These are phyloP conservation scores for Tadarida brasiliensis DNA, from an alignment of 2,797 vertebrate genomes.

Conservation along the genomic window DNA sequence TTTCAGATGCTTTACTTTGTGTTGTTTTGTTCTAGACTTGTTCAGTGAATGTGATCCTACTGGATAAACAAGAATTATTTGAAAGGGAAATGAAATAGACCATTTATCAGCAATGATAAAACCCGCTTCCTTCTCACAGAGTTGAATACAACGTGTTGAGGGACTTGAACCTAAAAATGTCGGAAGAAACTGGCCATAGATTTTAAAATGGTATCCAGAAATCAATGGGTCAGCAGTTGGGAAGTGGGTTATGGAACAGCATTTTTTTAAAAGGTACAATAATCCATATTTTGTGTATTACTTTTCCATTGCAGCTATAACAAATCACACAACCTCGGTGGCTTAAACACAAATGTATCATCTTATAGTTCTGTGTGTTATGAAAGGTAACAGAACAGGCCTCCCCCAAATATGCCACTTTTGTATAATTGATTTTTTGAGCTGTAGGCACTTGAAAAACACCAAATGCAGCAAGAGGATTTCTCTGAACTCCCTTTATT, in stretches of 20 bases:
- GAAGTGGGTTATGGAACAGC: neutral
- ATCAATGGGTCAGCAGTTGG: neutral
- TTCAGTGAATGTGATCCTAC: neutral
- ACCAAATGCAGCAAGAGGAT: neutral
- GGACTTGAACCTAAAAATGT: neutral
- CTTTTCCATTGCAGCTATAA: neutral
- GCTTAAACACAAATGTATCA: neutral
- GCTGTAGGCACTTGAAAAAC: neutral
- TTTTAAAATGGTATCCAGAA: neutral
- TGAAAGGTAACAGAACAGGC: neutral
- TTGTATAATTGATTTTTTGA: neutral
- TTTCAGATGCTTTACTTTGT: conserved; percentile 2
- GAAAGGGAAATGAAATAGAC: neutral
- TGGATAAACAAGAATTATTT: conserved; percentile 24
- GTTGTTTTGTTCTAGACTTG: neutral
- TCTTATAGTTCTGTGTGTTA: neutral
- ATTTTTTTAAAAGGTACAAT: neutral
- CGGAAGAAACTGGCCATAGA: neutral
- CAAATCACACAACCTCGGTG: neutral
- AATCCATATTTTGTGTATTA: neutral
- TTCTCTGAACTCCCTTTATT: neutral
- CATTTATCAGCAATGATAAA: conserved; percentile 1
- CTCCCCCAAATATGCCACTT: neutral
- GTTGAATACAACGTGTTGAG: neutral
- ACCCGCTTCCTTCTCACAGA: neutral